Percentiles rank a stretch among this genome's conserved stretches.
Conservation (phyloP, 2,113 vertebrate genomes). For the Chelonoidis abingdonii region DNA sequence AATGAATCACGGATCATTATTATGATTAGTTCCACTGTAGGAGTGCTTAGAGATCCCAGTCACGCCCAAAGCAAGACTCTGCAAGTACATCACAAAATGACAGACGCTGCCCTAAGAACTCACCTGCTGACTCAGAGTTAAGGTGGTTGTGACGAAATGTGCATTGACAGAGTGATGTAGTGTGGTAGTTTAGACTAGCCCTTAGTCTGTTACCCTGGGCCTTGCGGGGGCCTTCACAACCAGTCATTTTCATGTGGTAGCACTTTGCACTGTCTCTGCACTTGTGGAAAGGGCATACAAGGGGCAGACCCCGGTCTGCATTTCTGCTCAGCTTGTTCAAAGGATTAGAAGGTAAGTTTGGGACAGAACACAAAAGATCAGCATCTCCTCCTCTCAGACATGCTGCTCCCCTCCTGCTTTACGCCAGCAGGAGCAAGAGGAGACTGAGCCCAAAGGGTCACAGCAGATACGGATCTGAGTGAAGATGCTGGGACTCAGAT, state of each 20-base stretch:
- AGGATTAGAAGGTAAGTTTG: neutral
- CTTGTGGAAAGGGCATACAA: neutral
- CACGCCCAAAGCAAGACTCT: neutral
- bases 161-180: neutral
- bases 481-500: neutral
- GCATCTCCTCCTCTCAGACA: neutral
- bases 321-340: neutral
- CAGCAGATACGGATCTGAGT: neutral
- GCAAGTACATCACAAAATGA: too few species aligned
- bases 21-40: neutral
- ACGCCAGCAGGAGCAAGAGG: neutral
- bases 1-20: neutral
- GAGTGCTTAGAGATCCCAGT: neutral
- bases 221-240: neutral
- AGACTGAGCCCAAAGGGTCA: neutral
- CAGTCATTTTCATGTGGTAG: neutral
- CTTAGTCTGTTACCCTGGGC: neutral
- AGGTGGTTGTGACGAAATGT: accelerated
- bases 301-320: neutral
- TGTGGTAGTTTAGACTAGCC: too few species aligned
- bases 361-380: neutral
- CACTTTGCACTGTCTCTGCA: neutral
- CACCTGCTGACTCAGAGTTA: neutral
- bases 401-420: neutral
- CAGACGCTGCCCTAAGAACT: neutral